Conservation (phyloP, 1,140 invertebrate genomes). For the Hylaeus anthracinus region DNA sequence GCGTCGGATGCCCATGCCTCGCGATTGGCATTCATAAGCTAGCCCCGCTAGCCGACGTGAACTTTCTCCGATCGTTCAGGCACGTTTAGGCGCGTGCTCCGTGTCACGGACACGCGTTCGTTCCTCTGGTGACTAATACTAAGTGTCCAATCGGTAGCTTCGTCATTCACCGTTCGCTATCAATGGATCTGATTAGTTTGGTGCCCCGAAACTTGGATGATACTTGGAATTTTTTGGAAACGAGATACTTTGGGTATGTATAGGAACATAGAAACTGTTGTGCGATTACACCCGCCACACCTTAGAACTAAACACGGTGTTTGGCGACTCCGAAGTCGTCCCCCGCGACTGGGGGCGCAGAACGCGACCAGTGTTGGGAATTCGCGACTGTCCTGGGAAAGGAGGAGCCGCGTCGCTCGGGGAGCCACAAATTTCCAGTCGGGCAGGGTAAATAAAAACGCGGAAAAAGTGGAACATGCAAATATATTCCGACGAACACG, state of each 20-base stretch:
- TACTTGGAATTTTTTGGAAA: too few relatives aligned
- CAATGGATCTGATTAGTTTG: too few relatives aligned
- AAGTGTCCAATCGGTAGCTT: too few relatives aligned
- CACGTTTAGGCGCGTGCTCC: slow-evolving; percentile 3
- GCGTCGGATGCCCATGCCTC: background rate
- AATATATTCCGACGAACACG: slow-evolving; percentile 63
- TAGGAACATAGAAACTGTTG: too few relatives aligned
- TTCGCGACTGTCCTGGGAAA: slow-evolving; percentile 16
- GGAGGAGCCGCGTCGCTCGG: slow-evolving; percentile 12
- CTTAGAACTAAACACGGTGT: background rate
- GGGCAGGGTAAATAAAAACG: slow-evolving; percentile 60
- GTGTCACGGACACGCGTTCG: slow-evolving; percentile 31
- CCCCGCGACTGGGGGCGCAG: too few relatives aligned
- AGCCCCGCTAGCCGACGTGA: background rate
- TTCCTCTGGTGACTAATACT: slow-evolving; percentile 32
- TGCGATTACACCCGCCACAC: too few relatives aligned
- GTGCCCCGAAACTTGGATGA: too few relatives aligned
- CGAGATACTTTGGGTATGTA: too few relatives aligned
- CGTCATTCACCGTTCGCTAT: too few relatives aligned
- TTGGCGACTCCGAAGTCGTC: background rate
- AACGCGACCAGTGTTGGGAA: background rate
- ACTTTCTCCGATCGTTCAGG: slow-evolving; percentile 7
- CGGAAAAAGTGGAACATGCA: slow-evolving; percentile 64
- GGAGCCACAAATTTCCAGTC: slow-evolving; percentile 56
- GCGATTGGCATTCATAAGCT: background rate